A percentile compares a stretch with the other conserved stretches of the same genome.
These are phyloP conservation scores for Lithophane semibrunnea DNA, from an alignment of 2,888 invertebrate species.

Conservation along the genomic window DNA sequence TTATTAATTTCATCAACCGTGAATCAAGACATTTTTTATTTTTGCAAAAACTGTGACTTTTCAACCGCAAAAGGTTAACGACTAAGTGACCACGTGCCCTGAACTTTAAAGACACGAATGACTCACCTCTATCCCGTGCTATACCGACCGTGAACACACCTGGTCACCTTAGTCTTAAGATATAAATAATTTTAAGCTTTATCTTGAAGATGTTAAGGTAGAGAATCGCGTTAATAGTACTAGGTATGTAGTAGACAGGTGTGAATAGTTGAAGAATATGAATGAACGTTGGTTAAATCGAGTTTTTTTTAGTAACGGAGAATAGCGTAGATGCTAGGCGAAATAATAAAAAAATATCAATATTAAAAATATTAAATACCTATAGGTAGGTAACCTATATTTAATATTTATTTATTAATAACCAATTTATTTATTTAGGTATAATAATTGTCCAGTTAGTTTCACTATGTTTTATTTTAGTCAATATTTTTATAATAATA, in stretches of 20 bases:
- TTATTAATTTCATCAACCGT: conserved; percentile 24
- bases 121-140: conserved; percentile 78
- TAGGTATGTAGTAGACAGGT: conserved; percentile 69
- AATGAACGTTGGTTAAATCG: conserved; percentile 62
- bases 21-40: conserved; percentile 41
- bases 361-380: too few species aligned
- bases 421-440: too few species aligned
- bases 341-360: too few species aligned
- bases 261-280: conserved; percentile 68
- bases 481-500: neutral
- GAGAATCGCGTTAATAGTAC: neutral
- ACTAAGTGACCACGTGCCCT: conserved; percentile 80
- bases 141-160: conserved; percentile 85
- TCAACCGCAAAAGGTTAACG: conserved; percentile 74
- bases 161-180: conserved; percentile 70
- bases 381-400: too few species aligned
- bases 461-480: neutral
- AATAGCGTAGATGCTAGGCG: neutral
- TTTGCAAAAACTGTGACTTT: conserved; percentile 56
- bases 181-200: conserved; percentile 38
- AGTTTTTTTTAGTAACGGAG: conserved; percentile 26
- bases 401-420: too few species aligned
- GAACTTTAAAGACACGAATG: conserved; percentile 78
- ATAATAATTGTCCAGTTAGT: neutral
- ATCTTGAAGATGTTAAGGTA: neutral